A percentile compares a stretch with the other conserved stretches of the same genome.
phyloP scores from a whole-genome alignment of 2,113 vertebrate genomes.

The Callocephalon fimbriatum region DNA sequence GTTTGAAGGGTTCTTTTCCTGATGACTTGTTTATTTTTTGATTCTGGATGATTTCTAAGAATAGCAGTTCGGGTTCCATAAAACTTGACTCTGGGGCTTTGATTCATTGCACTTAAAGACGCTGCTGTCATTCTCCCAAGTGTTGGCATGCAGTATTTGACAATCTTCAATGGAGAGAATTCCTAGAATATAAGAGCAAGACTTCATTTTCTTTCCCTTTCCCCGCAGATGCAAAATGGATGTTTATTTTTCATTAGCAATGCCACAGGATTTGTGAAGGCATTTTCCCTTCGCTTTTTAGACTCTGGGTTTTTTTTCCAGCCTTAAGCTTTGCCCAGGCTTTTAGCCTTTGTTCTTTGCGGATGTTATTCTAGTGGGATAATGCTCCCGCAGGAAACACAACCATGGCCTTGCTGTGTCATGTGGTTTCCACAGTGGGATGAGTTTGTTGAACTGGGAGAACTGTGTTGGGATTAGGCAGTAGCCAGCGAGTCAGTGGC shows the following conservation, averaged over 20 bases:
- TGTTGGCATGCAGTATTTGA: constrained; percentile 46
- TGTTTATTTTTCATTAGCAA: constrained; percentile 38
- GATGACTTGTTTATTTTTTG: constrained; percentile 53
- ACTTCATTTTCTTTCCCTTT: background rate
- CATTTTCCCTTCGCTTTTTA: background rate
- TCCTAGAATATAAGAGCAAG: constrained; percentile 47
- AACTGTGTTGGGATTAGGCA: background rate
- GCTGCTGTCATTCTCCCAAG: constrained; percentile 13
- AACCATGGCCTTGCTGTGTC: background rate
- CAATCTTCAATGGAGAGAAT: constrained; percentile 28
- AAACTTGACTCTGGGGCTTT: constrained; percentile 17
- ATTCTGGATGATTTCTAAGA: constrained; percentile 55
- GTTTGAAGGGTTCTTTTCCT: constrained; percentile 13
- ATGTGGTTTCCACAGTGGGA: background rate
- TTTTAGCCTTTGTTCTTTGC: background rate
- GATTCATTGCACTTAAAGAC: constrained; percentile 46
- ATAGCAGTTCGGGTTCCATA: constrained; percentile 19
- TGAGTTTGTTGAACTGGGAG: background rate
- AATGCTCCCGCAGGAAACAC: background rate
- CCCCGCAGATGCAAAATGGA: background rate
- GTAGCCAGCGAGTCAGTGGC: background rate
- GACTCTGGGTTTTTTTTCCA: background rate
- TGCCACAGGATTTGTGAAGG: constrained; percentile 1
- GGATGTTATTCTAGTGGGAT: background rate
- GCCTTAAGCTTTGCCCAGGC: background rate